Base-by-base conservation (phyloP, 2,888 invertebrate species). In the Tenthredo amoena region DNA sequence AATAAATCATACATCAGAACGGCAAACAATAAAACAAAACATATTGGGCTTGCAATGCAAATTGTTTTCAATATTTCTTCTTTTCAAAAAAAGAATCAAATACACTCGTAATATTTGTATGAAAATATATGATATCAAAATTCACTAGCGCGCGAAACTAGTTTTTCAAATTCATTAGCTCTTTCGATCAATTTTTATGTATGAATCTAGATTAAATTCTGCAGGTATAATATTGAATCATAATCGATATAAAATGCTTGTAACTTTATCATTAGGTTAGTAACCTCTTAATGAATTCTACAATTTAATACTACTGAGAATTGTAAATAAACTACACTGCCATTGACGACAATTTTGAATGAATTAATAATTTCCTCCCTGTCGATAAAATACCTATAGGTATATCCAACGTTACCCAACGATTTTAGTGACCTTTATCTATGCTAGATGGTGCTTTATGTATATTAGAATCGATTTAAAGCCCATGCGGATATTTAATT, bases 1-100 rank as follows among this genome's bases (percentile, higher is more conserved):
- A 81, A 81, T 81, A 62, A 81, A 40, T 58, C 79, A 58, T 40
- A 62, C 58, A 37, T 58, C 58, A 81, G 37, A 81, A 62, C 62
- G 10, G 37, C 62, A 81, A 81, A 81, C 58, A 81, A 81, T 62
- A 62, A 58, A 81, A 81, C 81, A 81, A 81, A 81, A 62, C 21
- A 81, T 40, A 37, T 21, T 26, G 31, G 9, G 15, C 12, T 81
- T 40, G 34, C 18, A 37, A 18, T n/a, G 58, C 62, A 58, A 62
- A 81, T 81, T 81, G 62, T 81, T 58, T 81, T 40, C 50, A 7
- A 62, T 58, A 21, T 81, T n/a, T 34, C 50, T 9, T 55, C 18
- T 77, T 77, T 50, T 50, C 55, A 15, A 43, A 26, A 21, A 26
- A 10, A 7, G 62, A 62, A 62, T 26, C 62, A 21, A 62, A 62